Conservation (phyloP, 2,888 invertebrate species). For the Plagodis dolabraria region DNA sequence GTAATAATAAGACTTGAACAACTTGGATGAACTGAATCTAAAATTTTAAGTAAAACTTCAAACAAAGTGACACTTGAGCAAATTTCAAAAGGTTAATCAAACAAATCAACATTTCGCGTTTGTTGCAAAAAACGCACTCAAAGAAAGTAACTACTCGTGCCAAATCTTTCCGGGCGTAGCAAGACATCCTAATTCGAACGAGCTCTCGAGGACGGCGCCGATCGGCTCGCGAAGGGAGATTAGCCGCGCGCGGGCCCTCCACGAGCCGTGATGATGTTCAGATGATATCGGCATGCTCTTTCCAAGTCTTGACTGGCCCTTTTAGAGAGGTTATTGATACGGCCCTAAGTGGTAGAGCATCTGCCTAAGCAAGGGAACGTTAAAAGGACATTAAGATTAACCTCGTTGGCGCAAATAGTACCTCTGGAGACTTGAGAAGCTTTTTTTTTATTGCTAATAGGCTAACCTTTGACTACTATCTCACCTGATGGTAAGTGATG, state of each 20-base stretch:
- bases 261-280: conserved; percentile 51
- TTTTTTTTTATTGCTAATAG: too few species aligned
- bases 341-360: conserved; percentile 60
- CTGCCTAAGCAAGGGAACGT: conserved; percentile 31
- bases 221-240: conserved; percentile 69
- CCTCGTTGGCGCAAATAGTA: too few species aligned
- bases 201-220: conserved; percentile 37
- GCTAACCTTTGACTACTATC: too few species aligned
- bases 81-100: too few species aligned
- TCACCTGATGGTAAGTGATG: too few species aligned
- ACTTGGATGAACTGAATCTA: too few species aligned
- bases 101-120: conserved; percentile 11
- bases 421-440: too few species aligned
- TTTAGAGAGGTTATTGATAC: conserved; percentile 71
- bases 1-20: too few species aligned
- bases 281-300: conserved; percentile 73
- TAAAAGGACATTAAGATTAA: too few species aligned
- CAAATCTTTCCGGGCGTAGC: conserved; percentile 48
- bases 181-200: conserved; percentile 27
- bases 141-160: conserved; percentile 39
- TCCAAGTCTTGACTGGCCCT: conserved; percentile 62
- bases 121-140: conserved; percentile 36
- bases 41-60: too few species aligned
- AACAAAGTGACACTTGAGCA: too few species aligned
- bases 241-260: conserved; percentile 65